Conservation (phyloP, 2,113 vertebrate species). For the Pseudorhombus dupliciocellatus region DNA sequence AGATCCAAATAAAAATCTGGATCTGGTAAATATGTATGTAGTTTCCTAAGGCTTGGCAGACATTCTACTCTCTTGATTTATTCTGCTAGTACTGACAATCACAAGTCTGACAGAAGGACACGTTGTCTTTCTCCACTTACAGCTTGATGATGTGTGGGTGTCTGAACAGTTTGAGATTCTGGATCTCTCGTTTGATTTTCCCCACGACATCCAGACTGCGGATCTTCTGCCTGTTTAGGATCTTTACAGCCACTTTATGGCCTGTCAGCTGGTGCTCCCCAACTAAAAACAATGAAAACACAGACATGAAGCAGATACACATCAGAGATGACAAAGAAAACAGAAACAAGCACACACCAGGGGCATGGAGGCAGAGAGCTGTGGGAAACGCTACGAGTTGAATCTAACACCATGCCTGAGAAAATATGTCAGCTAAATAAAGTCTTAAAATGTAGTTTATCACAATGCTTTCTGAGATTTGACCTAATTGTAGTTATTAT, state of each 20-base stretch:
- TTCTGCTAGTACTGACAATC: slow-evolving; percentile 2
- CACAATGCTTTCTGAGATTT: neutral
- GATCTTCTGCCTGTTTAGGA: slow-evolving; percentile 98
- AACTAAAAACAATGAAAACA: slow-evolving; percentile 80
- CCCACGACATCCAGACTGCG: slow-evolving; percentile 98
- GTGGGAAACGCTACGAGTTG: neutral
- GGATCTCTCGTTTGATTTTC: slow-evolving; percentile 98
- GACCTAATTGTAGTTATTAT: neutral
- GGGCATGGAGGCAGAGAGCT: neutral
- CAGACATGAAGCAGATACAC: slow-evolving; percentile 40
- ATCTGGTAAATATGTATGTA: too few species aligned
- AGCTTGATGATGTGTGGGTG: slow-evolving; percentile 99
- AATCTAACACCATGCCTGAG: neutral
- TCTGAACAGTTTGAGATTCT: slow-evolving; percentile 98
- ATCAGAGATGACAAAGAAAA: neutral
- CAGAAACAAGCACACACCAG: neutral
- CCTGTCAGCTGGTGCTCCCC: slow-evolving; percentile 97
- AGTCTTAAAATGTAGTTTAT: too few species aligned
- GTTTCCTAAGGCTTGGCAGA: too few species aligned
- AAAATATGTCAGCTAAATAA: neutral
- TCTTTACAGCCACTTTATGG: slow-evolving; percentile 99
- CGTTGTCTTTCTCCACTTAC: slow-evolving; percentile 82
- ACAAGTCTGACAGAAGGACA: neutral
- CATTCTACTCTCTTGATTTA: neutral
- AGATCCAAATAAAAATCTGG: too few species aligned